Conservation (phyloP, 1,140 invertebrate species). For the Drosophila ogumai region DNA sequence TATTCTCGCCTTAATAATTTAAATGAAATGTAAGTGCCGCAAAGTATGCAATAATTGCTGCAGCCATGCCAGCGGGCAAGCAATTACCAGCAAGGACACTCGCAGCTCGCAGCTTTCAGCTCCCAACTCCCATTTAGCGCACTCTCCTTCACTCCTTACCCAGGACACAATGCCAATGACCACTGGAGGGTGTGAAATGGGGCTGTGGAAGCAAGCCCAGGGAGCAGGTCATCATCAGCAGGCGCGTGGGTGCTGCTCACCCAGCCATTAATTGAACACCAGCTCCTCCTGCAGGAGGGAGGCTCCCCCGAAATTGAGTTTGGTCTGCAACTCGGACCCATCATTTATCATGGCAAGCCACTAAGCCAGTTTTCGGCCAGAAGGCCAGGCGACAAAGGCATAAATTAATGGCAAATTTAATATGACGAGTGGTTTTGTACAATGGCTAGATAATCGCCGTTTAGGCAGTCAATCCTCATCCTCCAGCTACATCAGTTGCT, state of each 20-base stretch:
- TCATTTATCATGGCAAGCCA: constrained; percentile 61
- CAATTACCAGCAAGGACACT: constrained; percentile 49
- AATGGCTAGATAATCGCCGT: constrained; percentile 65
- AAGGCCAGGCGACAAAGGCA: constrained; percentile 38
- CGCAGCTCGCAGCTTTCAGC: background rate
- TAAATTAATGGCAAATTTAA: constrained; percentile 74
- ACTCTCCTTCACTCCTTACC: background rate
- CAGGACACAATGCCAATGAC: constrained; percentile 44
- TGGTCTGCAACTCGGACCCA: constrained; percentile 19
- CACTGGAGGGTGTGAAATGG: constrained; percentile 38
- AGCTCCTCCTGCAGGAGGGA: background rate
- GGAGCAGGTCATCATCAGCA: constrained; percentile 32
- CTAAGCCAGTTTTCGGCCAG: constrained; percentile 45
- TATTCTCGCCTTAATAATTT: constrained; percentile 69
- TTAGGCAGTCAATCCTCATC: constrained; percentile 29
- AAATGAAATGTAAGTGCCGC: constrained; percentile 74
- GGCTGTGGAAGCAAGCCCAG: background rate
- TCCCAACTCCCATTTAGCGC: background rate
- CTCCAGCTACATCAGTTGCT: background rate
- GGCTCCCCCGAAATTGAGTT: constrained; percentile 23
- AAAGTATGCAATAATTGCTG: constrained; percentile 79
- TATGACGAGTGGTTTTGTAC: constrained; percentile 52
- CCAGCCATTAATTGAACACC: constrained; percentile 34
- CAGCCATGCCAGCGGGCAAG: constrained; percentile 49
- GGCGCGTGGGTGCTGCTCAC: constrained; percentile 3